These are phyloP conservation scores for Drusus annulatus DNA, from an alignment of 1,140 invertebrate species.

Conservation along the genomic window DNA sequence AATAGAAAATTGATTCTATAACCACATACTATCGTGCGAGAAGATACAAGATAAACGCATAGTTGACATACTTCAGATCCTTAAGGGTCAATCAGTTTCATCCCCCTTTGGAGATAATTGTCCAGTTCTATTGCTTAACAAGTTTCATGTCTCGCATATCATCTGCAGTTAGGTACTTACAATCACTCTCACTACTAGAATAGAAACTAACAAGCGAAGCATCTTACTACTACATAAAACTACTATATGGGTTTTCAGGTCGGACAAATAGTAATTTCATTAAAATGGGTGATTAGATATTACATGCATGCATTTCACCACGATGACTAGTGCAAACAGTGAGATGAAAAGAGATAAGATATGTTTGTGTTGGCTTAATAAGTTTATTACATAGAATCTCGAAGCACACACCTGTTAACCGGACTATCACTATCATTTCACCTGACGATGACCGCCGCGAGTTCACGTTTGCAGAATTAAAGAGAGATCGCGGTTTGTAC, in stretches of 20 bases:
- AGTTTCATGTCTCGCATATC: neutral
- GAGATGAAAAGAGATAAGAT: neutral
- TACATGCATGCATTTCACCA: slow-evolving; percentile 19
- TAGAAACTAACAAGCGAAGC: slow-evolving; percentile 33
- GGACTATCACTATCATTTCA: slow-evolving; percentile 23
- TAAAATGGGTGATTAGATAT: slow-evolving; percentile 17
- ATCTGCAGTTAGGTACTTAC: neutral
- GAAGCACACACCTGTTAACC: slow-evolving; percentile 25
- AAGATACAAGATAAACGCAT: too few relatives aligned
- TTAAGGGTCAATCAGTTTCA: slow-evolving; percentile 3
- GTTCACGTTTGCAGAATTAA: slow-evolving; percentile 24
- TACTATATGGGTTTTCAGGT: slow-evolving; percentile 39
- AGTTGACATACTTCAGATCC: too few relatives aligned
- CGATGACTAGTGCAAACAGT: neutral
- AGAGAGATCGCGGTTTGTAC: slow-evolving; percentile 17
- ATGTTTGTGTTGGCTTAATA: neutral
- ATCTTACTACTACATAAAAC: slow-evolving; percentile 18
- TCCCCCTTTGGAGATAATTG: neutral
- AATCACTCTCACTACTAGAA: slow-evolving; percentile 31
- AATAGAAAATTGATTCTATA: too few relatives aligned
- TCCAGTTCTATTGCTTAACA: slow-evolving; percentile 18
- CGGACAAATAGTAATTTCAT: slow-evolving; percentile 27
- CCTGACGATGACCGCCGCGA: slow-evolving; percentile 6
- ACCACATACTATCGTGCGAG: too few relatives aligned
- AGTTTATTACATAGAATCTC: neutral